phyloP scores from a whole-genome alignment of 2,797 vertebrate species.

The Microcaecilia unicolor region DNA sequence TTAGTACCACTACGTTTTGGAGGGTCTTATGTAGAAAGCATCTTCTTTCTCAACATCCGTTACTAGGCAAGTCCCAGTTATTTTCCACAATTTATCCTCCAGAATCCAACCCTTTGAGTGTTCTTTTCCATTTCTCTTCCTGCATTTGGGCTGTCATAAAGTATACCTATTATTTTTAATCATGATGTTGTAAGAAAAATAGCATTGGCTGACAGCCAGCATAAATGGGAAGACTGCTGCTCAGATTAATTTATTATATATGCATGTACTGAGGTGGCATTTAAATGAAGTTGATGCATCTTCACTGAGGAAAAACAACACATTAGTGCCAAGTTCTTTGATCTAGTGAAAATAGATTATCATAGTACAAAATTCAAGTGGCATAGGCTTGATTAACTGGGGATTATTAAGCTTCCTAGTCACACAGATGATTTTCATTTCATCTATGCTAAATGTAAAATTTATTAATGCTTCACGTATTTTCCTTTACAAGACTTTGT shows the following conservation, averaged over 20 bases:
- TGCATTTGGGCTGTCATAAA: too few species aligned
- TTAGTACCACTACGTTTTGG: too few species aligned
- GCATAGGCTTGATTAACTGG: conserved; percentile 20
- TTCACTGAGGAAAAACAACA: conserved; percentile 33
- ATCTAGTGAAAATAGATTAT: conserved; percentile 40
- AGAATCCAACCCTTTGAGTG: too few species aligned
- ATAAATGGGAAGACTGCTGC: conserved; percentile 19
- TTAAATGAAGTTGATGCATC: conserved; percentile 48
- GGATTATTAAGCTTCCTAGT: conserved; percentile 1
- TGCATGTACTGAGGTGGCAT: conserved; percentile 37
- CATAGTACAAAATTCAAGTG: conserved; percentile 37
- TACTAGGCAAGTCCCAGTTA: too few species aligned
- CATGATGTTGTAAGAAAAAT: conserved; percentile 38
- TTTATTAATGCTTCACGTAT: conserved; percentile 32
- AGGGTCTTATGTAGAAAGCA: too few species aligned
- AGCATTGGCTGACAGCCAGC: conserved; percentile 38
- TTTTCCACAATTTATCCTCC: too few species aligned
- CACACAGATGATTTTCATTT: conserved; percentile 25
- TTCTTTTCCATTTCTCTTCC: too few species aligned
- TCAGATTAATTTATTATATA: conserved; percentile 27
- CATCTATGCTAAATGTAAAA: conserved; percentile 13
- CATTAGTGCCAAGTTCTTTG: conserved; percentile 34
- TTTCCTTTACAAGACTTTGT: not conserved
- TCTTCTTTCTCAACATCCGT: too few species aligned
- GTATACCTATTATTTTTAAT: conserved; percentile 33